Evolutionary conservation across 2,113 vertebrate species (phyloP).

Genomic region (Nycticebus coucang): DNA sequence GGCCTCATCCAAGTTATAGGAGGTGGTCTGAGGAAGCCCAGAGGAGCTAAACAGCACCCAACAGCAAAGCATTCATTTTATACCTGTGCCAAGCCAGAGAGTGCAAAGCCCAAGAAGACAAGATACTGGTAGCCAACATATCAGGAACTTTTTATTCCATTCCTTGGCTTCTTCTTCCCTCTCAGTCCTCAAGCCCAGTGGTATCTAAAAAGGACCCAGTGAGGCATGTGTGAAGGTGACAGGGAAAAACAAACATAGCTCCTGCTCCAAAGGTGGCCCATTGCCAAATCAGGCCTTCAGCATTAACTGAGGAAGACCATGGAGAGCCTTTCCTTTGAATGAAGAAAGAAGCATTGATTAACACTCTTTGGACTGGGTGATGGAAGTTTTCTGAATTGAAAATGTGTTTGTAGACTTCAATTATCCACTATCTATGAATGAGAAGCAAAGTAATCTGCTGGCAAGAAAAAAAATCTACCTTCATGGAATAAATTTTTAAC

Average conservation of each 20-base stretch:
- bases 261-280: neutral
- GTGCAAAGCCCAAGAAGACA: neutral
- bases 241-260: neutral
- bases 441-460: neutral
- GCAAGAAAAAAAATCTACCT: neutral
- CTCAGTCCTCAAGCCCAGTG: neutral
- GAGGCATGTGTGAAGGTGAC: neutral
- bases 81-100: neutral
- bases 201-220: neutral
- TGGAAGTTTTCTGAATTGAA: neutral
- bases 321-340: neutral
- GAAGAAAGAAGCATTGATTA: neutral
- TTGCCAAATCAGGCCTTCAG: neutral
- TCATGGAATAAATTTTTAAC: constrained; percentile 6
- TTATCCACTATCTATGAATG: neutral
- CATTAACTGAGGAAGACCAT: neutral
- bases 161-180: neutral
- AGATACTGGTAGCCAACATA: neutral
- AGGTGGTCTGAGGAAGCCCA: neutral
- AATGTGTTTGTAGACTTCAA: neutral
- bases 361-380: neutral
- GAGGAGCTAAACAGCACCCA: neutral
- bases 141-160: neutral
- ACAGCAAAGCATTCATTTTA: neutral
- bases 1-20: neutral